Evolutionary conservation across 2,888 invertebrate genomes (phyloP), one percentile per base, ranked within the genome.

Genomic region (Pyrrhosoma nymphula): DNA sequence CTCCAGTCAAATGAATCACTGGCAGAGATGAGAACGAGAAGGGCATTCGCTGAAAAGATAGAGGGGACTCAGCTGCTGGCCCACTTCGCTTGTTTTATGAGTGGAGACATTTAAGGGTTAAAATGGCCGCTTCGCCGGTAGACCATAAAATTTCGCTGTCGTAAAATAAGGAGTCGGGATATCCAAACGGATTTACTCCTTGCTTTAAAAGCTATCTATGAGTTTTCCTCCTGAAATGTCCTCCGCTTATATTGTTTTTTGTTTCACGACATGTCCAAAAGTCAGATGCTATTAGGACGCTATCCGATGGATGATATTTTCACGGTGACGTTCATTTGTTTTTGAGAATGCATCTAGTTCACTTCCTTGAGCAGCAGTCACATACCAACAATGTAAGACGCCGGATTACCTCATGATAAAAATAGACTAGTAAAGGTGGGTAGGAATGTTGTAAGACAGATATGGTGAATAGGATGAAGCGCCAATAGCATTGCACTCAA

Each of bases 1-100:
- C 47, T 39, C 18, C 69, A n/a, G 93, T 60, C 26, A 69, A 93
- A 93, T 93, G 93, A 93, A 93, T 93, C 93, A 93, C 47, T 82
- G 82, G 35, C 23, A 82, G 14, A 82, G 35, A 69, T 35, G 93
- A n/a, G 69, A 69, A 63, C n/a, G 91, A 91, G n/a, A 20, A 91
- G 93, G 47, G 47, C 26, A 39, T 69, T 35, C n/a, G 89, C 56
- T 89, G 56, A 89, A 35, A 82, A 82, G 30, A 30, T n/a, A n/a
- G 82, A 6, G 35, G 35, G 69, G 63, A 69, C 47, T 69, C 93
- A 93, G 93, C 93, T 93, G 93, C 69, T 63, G 63, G 35, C 60
- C 39, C 23, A 91, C 60, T 39, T 69, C 69, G n/a, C 91, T 60
- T 63, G 91, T 93, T 93, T 93, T 35, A 93, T n/a, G 47, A 47